Evolutionary conservation across 2,113 vertebrate species (phyloP).

Genomic region (Raja brachyura): DNA sequence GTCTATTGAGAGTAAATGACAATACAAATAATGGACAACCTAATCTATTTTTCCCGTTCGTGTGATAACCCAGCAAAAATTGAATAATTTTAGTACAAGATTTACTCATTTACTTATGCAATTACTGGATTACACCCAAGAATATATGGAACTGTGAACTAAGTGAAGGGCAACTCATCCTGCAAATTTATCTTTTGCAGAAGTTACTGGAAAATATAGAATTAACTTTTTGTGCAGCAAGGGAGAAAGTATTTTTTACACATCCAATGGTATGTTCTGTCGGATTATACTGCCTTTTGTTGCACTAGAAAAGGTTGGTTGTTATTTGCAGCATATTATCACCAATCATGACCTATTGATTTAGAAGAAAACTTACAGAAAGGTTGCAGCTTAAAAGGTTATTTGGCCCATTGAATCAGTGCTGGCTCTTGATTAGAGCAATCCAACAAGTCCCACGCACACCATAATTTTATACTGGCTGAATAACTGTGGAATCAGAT

Average conservation of each 20-base stretch:
- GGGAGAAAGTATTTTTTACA: no score
- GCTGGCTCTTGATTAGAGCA: no score
- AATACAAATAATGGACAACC: neutral
- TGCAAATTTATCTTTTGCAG: neutral
- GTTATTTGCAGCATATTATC: neutral
- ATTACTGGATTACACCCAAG: neutral
- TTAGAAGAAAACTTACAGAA: neutral
- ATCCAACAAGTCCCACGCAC: no score
- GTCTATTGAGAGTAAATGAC: neutral
- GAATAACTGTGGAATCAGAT: no score
- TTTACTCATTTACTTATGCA: neutral
- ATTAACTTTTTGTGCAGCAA: neutral
- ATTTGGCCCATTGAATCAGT: no score
- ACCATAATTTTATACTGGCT: no score
- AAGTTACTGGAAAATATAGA: neutral
- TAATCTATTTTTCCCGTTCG: neutral
- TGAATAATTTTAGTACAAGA: neutral
- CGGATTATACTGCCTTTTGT: no score
- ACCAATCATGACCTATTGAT: neutral
- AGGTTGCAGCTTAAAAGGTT: neutral
- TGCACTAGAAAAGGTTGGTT: neutral
- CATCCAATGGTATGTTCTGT: no score
- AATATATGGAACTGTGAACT: neutral
- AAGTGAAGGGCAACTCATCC: neutral
- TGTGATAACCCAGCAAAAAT: neutral